A percentile compares a stretch with the other conserved stretches of the same genome.
These are phyloP conservation scores for Oreohelix idahoensis DNA, from an alignment of 1,140 invertebrate genomes.

Conservation along the genomic window DNA sequence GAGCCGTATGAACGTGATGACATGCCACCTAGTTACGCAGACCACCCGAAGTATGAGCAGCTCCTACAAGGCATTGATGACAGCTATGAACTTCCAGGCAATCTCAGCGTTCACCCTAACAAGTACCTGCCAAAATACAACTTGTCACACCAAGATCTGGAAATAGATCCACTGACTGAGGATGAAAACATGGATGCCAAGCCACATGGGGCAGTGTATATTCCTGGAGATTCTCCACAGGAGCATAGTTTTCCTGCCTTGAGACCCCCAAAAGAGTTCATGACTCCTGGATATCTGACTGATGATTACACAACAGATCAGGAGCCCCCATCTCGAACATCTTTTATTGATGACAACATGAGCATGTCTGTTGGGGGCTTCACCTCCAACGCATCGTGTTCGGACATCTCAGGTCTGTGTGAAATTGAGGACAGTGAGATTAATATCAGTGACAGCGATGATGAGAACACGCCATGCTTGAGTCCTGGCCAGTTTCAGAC, in stretches of 20 bases:
- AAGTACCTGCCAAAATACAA: slow-evolving; percentile 82
- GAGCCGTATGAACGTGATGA: slow-evolving; percentile 71
- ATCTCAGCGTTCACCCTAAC: slow-evolving; percentile 85
- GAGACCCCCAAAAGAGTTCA: slow-evolving; percentile 43
- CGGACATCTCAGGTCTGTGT: slow-evolving; percentile 87
- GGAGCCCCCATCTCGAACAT: slow-evolving; percentile 51
- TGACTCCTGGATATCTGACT: slow-evolving; percentile 54
- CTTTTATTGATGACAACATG: slow-evolving; percentile 80
- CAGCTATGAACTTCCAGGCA: slow-evolving; percentile 75
- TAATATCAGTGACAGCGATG: slow-evolving; percentile 63
- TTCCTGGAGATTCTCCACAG: slow-evolving; percentile 22
- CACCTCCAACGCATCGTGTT: slow-evolving; percentile 78
- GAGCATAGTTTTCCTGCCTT: slow-evolving; percentile 45
- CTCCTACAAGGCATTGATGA: slow-evolving; percentile 70
- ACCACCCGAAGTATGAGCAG: slow-evolving; percentile 70
- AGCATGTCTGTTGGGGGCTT: slow-evolving; percentile 81
- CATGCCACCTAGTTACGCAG: slow-evolving; percentile 51
- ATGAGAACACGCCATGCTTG: slow-evolving; percentile 47
- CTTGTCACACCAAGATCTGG: slow-evolving; percentile 47
- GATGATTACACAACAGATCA: slow-evolving; percentile 60
- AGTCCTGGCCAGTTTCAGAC: slow-evolving; percentile 47
- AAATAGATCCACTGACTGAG: slow-evolving; percentile 52
- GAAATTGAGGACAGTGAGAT: slow-evolving; percentile 86
- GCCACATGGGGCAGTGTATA: slow-evolving; percentile 49
- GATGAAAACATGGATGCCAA: slow-evolving; percentile 47